Evolutionary conservation across 2,113 vertebrate genomes (phyloP).

Genomic region (Macquaria australasica): DNA sequence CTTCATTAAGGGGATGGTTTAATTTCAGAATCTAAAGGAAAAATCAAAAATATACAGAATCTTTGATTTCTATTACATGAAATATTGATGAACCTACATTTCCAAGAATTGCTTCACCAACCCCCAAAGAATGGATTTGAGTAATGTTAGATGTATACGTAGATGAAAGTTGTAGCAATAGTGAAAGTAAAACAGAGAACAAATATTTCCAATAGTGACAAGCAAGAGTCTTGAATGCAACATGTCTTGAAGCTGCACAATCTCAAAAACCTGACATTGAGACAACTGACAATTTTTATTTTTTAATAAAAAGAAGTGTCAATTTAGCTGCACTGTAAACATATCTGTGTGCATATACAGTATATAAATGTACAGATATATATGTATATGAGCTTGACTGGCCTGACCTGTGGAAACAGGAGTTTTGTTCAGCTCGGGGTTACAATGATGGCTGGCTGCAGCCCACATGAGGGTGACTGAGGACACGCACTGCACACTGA

Average conservation of each 20-base stretch:
- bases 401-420: background rate
- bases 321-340: background rate
- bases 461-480: constrained; percentile 38
- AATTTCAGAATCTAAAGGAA: background rate
- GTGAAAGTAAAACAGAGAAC: background rate
- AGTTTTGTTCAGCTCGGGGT: constrained; percentile 33
- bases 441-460: background rate
- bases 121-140: background rate
- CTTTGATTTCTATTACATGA: background rate
- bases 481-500: constrained; percentile 51
- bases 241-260: background rate
- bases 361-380: background rate
- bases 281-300: too few species aligned
- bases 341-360: background rate
- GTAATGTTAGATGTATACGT: background rate
- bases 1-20: background rate
- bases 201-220: background rate
- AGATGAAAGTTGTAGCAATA: background rate
- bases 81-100: background rate
- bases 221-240: background rate
- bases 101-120: background rate
- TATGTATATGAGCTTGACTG: background rate
- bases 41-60: background rate
- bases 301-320: background rate
- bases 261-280: too few species aligned